Conservation (phyloP, 2,797 vertebrate species). For the Pelodytes ibericus region DNA sequence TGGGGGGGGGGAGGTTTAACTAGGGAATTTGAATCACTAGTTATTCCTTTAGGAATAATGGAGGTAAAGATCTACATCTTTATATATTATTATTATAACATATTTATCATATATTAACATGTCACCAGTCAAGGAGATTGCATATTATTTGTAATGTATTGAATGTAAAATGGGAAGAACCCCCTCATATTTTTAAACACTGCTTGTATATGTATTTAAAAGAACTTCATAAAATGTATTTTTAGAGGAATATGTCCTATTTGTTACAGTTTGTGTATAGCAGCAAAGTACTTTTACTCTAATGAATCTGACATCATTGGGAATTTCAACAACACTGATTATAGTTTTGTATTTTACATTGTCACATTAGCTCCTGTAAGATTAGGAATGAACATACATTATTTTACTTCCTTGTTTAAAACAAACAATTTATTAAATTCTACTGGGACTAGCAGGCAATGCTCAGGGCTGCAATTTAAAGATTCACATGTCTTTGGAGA, state of each 20-base stretch:
- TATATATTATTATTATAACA: no score
- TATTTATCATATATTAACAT: no score
- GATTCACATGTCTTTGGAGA: constrained; percentile 44
- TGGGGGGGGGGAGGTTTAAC: no score
- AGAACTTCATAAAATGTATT: no score
- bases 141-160: no score
- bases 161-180: no score
- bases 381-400: constrained; percentile 38
- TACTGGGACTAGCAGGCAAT: constrained; percentile 21
- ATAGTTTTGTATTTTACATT: constrained; percentile 32
- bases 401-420: constrained; percentile 40
- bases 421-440: constrained; percentile 51
- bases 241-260: not conserved
- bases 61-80: no score
- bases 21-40: no score
- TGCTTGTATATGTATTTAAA: no score
- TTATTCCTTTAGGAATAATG: no score
- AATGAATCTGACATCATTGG: constrained; percentile 21
- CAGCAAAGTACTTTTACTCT: not conserved
- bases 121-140: no score
- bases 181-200: no score
- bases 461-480: constrained; percentile 44
- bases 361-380: constrained; percentile 39
- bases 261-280: not conserved
- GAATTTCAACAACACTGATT: constrained; percentile 38